Evolutionary conservation across 1,140 invertebrate genomes (phyloP), one percentile per base, ranked within the genome.

Genomic region (Cyclina sinensis): DNA sequence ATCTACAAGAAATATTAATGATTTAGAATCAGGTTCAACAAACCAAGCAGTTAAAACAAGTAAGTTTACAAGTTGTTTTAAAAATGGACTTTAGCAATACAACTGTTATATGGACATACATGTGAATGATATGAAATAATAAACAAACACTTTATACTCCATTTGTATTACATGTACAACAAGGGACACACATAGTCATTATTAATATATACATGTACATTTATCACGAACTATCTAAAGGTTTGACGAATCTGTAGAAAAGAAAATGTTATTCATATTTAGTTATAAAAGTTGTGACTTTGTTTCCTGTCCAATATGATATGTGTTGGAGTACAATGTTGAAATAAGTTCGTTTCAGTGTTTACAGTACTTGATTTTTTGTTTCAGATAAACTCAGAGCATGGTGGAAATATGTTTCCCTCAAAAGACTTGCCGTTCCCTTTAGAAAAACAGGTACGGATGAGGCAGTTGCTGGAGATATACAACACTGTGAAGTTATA

Each of bases 381-480:
- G 1, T 81, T 82, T 27, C 80, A 82, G 80, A 65, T 68, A 82
- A 43, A 18, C 32, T 82, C 59, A 24, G 30, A 24, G 46, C 48
- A 48, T 82, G 57, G 62, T 68, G 74, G 59, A 43, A 68, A 11
- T 35, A 30, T 7, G 24, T n/a, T 9, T 62, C 57, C n/a, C 11
- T 70, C 5, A 37, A 37, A 16, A n/a, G 24, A 35, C 37, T 70
- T 37, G 11, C 65, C 35, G 35, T 4, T 27, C n/a, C 14, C 30
- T 35, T 39, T 32, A 37, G 32, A n/a, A 70, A 12, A 21, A 14
- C 43, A 68, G 12, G 5, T 27, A 43, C 59, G 80, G 12, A 1
- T 68, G 21, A 59, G 16, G 11, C 59, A 65, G 30, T n/a, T 48
- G 21, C 24, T 46, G 12, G 7, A 82, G 12, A n/a, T 59, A 24